Evolutionary conservation across 2,888 invertebrate species (phyloP), one percentile per base, ranked within the genome.

Genomic region (Hypena proboscidalis): DNA sequence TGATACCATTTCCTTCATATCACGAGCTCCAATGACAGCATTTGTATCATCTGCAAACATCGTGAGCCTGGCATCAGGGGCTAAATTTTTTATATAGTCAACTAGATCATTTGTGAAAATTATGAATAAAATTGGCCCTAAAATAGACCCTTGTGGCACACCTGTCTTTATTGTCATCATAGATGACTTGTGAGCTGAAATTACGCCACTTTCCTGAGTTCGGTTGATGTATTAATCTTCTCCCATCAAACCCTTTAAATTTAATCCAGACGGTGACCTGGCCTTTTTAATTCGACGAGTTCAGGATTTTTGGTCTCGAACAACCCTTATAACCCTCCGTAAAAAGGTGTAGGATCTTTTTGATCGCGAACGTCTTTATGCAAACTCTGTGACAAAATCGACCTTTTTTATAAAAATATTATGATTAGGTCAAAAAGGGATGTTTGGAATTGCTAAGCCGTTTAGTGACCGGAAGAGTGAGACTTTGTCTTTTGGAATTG

Each of bases 231-330:
- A 52, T 32, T 35, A 35, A 47, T 40, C 48, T 44, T 35, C 30
- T 31, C 46, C 39, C 45, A 47, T 46, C 39, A 37, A 48, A 59
- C 63, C 62, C 58, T 70, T 58, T 52, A 60, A 75, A 70, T 74
- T 73, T 72, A 69, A 73, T 69, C 58, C 58, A 13, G 40, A 34
- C 46, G 42, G 53, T 60, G 60, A 68, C 61, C 55, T 57, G 35
- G 60, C 49, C 62, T 59, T 70, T 67, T 65, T 65, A 70, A 74
- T 72, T 65, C 58, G 64, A 61, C 64, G 63, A 65, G 55, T 67
- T 68, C 51, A 61, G 59, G 64, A 57, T 63, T 70, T 70, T n/a
- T 34, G 48, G 54, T 52, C 45, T 49, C 54, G 54, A 62, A 56
- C 45, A 61, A 36, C 52, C 48, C 42, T 63, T 58, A 39, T 29